Evolutionary conservation across 1,140 invertebrate genomes (phyloP).

Genomic region (Palaemon carinicauda): DNA sequence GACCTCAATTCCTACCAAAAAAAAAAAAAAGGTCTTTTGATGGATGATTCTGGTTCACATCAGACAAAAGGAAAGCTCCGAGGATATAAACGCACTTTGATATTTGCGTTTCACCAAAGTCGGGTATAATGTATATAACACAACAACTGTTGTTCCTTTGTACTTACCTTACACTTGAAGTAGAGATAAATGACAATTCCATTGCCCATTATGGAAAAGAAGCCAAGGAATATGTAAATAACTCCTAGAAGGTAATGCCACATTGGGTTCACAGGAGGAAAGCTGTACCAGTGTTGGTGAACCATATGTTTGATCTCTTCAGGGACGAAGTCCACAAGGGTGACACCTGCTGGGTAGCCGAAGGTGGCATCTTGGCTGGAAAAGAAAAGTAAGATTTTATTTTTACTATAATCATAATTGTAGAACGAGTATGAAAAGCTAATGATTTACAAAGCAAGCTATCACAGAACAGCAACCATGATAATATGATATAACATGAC

Average conservation of each 20-base stretch:
- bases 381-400: neutral
- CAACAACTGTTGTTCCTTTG: neutral
- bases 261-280: constrained; percentile 63
- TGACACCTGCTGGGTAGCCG: constrained; percentile 26
- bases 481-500: too few relatives aligned
- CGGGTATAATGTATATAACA: too few relatives aligned
- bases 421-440: too few relatives aligned
- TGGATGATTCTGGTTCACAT: too few relatives aligned
- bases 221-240: constrained; percentile 65
- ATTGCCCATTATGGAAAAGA: constrained; percentile 71
- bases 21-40: constrained; percentile 71
- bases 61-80: too few relatives aligned
- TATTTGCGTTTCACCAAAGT: too few relatives aligned
- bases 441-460: too few relatives aligned
- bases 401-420: neutral
- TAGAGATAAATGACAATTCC: constrained; percentile 88
- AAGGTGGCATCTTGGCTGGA: neutral
- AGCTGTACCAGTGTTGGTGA: constrained; percentile 63
- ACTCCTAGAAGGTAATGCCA: constrained; percentile 66
- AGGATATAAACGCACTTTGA: too few relatives aligned
- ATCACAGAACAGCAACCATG: too few relatives aligned
- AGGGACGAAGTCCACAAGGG: constrained; percentile 51
- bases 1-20: constrained; percentile 84
- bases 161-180: constrained; percentile 69
- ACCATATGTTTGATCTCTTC: constrained; percentile 61